Evolutionary conservation across 2,888 invertebrate genomes (phyloP).

Genomic region (Hirtodrosophila confusa): DNA sequence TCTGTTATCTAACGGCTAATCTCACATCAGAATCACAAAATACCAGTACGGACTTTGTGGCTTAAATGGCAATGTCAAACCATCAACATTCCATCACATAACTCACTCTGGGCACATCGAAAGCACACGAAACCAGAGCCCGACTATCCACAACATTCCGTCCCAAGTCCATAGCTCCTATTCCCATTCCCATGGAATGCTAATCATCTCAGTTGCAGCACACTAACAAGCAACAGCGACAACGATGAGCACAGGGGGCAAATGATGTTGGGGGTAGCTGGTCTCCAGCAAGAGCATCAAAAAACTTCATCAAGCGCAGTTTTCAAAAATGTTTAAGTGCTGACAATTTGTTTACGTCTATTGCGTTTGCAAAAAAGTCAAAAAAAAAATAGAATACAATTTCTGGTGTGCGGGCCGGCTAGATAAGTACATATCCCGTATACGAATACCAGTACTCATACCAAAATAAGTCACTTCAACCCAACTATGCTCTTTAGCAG

Average conservation of each 20-base stretch:
- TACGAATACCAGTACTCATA: constrained; percentile 1
- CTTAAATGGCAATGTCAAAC: constrained; percentile 15
- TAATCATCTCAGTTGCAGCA: constrained; percentile 59
- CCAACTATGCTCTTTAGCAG: constrained; percentile 72
- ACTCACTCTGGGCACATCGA: constrained; percentile 16
- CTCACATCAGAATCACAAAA: neutral
- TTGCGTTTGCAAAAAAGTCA: constrained; percentile 46
- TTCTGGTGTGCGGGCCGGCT: constrained; percentile 20
- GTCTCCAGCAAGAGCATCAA: constrained; percentile 24
- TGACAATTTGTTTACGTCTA: constrained; percentile 72
- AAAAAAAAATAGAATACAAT: constrained; percentile 13
- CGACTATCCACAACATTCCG: constrained; percentile 19
- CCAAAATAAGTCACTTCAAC: constrained; percentile 59
- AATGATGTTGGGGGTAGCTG: neutral
- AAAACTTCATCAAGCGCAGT: constrained; percentile 71
- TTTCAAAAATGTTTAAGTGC: constrained; percentile 74
- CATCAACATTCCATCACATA: constrained; percentile 50
- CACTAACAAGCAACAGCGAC: constrained; percentile 55
- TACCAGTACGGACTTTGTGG: constrained; percentile 12
- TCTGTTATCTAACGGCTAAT: too few species aligned
- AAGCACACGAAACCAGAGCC: constrained; percentile 15
- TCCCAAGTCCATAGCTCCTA: neutral
- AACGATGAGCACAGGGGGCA: constrained; percentile 9
- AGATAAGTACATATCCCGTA: constrained; percentile 65
- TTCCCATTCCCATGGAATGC: constrained; percentile 38